These are phyloP conservation scores for Drosophila miranda DNA, from an alignment of 1,140 invertebrate genomes.

Conservation along the genomic window DNA sequence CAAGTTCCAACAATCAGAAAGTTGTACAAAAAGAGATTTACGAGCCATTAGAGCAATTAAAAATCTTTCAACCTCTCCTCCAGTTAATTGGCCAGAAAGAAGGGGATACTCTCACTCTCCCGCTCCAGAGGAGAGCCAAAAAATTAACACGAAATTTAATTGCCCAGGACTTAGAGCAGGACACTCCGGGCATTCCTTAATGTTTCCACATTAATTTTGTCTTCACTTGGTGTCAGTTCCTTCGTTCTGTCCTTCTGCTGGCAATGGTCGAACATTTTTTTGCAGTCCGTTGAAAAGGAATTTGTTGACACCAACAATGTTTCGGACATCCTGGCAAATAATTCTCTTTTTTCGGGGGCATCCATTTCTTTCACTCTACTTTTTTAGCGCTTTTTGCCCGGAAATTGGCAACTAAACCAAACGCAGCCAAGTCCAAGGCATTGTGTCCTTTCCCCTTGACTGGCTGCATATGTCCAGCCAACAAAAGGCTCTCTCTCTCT, in stretches of 20 bases:
- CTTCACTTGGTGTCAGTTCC: conserved; percentile 27
- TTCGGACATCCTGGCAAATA: conserved; percentile 81
- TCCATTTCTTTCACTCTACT: background rate
- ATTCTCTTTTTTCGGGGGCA: conserved; percentile 50
- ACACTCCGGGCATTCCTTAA: conserved; percentile 37
- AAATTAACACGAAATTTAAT: conserved; percentile 75
- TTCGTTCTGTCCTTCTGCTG: conserved; percentile 33
- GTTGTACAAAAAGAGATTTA: conserved; percentile 56
- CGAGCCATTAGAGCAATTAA: conserved; percentile 80
- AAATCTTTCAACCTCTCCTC: conserved; percentile 36
- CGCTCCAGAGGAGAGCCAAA: conserved; percentile 8
- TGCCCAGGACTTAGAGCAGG: conserved; percentile 40
- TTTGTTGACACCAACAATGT: conserved; percentile 81
- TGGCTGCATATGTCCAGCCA: conserved; percentile 77
- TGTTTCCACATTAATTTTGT: conserved; percentile 64
- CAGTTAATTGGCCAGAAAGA: conserved; percentile 67
- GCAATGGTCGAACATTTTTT: conserved; percentile 50
- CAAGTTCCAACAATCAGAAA: conserved; percentile 35
- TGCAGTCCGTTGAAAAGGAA: conserved; percentile 59
- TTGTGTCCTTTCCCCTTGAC: conserved; percentile 74
- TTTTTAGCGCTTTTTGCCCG: conserved; percentile 10
- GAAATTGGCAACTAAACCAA: conserved; percentile 75
- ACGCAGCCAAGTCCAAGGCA: conserved; percentile 53
- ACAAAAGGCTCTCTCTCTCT: conserved; percentile 52
- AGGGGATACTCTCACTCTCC: background rate